Base-by-base conservation (phyloP, 2,113 vertebrate genomes). In the Syrrhaptes paradoxus region DNA sequence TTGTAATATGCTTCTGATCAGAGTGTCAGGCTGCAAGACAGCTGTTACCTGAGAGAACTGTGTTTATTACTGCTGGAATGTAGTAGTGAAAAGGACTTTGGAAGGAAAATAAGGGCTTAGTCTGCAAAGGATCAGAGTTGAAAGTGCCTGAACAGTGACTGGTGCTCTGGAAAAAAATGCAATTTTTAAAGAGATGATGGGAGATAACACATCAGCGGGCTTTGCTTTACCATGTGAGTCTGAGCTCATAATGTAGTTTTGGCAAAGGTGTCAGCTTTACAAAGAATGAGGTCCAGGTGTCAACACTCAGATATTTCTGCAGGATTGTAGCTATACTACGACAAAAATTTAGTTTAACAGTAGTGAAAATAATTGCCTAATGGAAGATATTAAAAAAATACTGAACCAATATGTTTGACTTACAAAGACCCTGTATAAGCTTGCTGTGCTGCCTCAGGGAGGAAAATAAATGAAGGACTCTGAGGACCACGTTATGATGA, bases 1-100 rank as follows among this genome's bases (percentile, higher is more conserved):
- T 22, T 92, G 67, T 82, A 76, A 48, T 48, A 61, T 36, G 13
- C 68, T 89, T 85, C 29, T 91, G 84, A 85, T 65, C n/a, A 31
- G 17, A 36, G 74, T 28, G 45, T 94, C 73, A 88, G 86, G 72
- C 85, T 88, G 48, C 52, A 93, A 61, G 85, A 48, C 55, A 75
- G 57, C 70, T 82, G 55, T 95, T 92, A 89, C 77, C 71, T 94
- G 55, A 51, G 89, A 87, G 46, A 87, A 36, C 24, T 81, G 34
- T 90, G 88, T 95, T 96, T 93, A 54, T 93, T 96, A 29, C 51
- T 85, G 22, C 89, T 91, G 58, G 38, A 59, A 95, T 92, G 51
- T 21, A 61, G 58, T 46, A 65, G 46, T 57, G 48, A 68, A 93
- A 90, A 91, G 61, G 46, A 31, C 63, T 93, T 79, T 71, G 63